phyloP scores from a whole-genome alignment of 1,140 invertebrate genomes.

The Lordiphosa mommai region DNA sequence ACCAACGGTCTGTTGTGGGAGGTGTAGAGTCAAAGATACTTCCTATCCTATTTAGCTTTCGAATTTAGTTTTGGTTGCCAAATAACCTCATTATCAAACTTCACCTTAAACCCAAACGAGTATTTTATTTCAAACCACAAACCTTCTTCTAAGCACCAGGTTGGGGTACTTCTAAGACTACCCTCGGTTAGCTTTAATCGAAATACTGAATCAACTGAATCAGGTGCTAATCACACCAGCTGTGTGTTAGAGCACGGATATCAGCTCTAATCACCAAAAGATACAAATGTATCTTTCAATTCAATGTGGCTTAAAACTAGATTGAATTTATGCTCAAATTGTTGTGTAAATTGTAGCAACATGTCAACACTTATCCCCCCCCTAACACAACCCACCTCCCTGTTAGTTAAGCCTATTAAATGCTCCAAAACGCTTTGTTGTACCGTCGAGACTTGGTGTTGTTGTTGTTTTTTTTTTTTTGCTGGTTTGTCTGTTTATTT shows the following conservation, averaged over 20 bases:
- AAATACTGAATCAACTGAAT: no score
- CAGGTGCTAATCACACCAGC: conserved; percentile 24
- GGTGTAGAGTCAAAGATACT: no score
- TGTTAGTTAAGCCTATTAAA: conserved; percentile 73
- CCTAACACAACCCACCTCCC: neutral
- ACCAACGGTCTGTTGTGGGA: no score
- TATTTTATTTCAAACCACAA: no score
- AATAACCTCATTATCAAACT: no score
- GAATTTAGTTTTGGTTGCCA: no score
- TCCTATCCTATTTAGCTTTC: no score
- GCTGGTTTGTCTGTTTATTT: conserved; percentile 51
- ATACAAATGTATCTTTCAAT: conserved; percentile 18
- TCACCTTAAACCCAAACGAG: no score
- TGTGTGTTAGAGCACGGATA: conserved; percentile 8
- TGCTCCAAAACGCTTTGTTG: conserved; percentile 70
- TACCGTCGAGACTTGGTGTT: conserved; percentile 28
- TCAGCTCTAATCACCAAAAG: conserved; percentile 3
- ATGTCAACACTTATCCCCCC: conserved; percentile 53
- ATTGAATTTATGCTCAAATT: conserved; percentile 45
- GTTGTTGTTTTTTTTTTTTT: conserved; percentile 10
- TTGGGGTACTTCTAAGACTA: no score
- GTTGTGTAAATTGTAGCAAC: conserved; percentile 49
- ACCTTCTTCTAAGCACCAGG: no score
- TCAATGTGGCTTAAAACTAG: conserved; percentile 15
- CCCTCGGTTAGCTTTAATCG: no score